Evolutionary conservation across 1,140 invertebrate species (phyloP).

Genomic region (Euwallacea fornicatus): DNA sequence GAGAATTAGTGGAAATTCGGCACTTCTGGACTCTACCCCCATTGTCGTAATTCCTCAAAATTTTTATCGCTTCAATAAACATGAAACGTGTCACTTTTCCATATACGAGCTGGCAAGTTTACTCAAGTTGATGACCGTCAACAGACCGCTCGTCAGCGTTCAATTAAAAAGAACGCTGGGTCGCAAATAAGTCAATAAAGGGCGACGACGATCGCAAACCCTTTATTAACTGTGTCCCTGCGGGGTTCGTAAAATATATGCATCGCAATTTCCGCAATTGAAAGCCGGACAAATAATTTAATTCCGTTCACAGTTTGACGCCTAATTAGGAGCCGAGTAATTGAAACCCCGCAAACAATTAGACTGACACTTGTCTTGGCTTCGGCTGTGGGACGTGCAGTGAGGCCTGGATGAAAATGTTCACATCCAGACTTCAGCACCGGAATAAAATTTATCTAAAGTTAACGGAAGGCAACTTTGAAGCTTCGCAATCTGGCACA

Average conservation of each 20-base stretch:
- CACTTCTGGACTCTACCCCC: background rate
- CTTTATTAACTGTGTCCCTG: constrained; percentile 31
- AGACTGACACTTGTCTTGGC: constrained; percentile 51
- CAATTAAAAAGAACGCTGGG: background rate
- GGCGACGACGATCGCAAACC: constrained; percentile 19
- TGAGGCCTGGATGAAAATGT: too few relatives aligned
- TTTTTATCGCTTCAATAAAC: background rate
- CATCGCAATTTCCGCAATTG: constrained; percentile 45
- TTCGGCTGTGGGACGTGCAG: constrained; percentile 36
- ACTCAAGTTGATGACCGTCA: background rate
- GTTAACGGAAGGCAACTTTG: too few relatives aligned
- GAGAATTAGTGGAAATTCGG: too few relatives aligned
- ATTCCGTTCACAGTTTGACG: constrained; percentile 53
- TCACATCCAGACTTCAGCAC: too few relatives aligned
- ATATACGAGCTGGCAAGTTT: background rate
- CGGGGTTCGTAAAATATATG: constrained; percentile 34
- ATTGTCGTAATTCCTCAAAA: background rate
- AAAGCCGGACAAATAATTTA: constrained; percentile 53
- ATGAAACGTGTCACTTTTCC: background rate
- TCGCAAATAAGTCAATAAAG: constrained; percentile 21
- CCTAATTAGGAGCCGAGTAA: constrained; percentile 52
- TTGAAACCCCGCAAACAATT: constrained; percentile 53
- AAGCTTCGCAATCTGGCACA: too few relatives aligned
- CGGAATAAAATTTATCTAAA: too few relatives aligned
- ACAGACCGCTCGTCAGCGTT: background rate